Percentiles rank a stretch among this genome's conserved stretches.
Conservation (phyloP, 2,113 vertebrate species). For the Labeo catla region DNA sequence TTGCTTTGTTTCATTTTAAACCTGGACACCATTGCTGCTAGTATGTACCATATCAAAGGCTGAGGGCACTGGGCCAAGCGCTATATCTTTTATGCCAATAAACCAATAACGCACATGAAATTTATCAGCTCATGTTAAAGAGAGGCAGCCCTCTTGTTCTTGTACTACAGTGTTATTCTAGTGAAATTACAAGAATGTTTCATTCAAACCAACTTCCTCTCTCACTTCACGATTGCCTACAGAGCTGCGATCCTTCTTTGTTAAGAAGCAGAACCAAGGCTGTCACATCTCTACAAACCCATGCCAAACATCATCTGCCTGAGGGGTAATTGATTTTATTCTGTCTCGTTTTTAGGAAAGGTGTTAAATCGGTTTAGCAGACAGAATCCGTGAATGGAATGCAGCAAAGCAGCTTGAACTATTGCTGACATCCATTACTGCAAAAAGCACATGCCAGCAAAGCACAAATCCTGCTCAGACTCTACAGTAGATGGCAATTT, state of each 20-base stretch:
- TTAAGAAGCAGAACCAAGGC: constrained; percentile 10
- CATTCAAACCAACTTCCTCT: constrained; percentile 23
- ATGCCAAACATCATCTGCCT: constrained; percentile 26
- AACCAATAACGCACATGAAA: constrained; percentile 17
- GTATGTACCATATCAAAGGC: constrained; percentile 54
- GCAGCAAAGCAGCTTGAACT: background rate
- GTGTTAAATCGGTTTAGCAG: constrained; percentile 56
- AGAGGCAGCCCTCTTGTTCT: constrained; percentile 23
- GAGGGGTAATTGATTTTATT: constrained; percentile 52
- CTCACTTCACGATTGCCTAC: constrained; percentile 27
- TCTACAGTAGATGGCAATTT: constrained; percentile 38
- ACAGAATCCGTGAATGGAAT: constrained; percentile 44
- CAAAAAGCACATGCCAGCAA: constrained; percentile 1
- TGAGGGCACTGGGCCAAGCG: constrained; percentile 20
- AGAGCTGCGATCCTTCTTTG: constrained; percentile 26
- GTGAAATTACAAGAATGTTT: constrained; percentile 21
- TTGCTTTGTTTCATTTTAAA: constrained; percentile 43
- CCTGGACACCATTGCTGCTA: constrained; percentile 39
- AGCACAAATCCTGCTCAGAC: constrained; percentile 39
- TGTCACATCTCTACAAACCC: background rate
- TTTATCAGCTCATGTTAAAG: constrained; percentile 25
- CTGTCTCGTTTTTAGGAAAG: constrained; percentile 29
- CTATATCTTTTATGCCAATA: constrained; percentile 20
- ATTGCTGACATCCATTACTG: constrained; percentile 20
- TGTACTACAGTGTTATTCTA: background rate